These are phyloP conservation scores for Epinephelus coioides DNA, from an alignment of 2,797 vertebrate genomes.

Conservation along the genomic window DNA sequence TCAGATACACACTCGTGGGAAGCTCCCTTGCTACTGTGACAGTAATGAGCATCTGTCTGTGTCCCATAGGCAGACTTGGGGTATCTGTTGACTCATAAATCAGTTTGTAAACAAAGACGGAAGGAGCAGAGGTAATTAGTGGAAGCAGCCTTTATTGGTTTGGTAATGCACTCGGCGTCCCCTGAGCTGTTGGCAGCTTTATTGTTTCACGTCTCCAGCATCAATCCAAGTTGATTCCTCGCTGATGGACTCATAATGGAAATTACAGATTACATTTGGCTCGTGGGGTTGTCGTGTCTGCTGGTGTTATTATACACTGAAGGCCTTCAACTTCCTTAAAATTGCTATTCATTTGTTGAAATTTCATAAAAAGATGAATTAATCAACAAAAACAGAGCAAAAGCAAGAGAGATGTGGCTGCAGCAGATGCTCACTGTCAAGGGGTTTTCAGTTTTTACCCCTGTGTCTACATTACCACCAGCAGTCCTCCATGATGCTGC, in stretches of 20 bases:
- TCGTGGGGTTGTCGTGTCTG: conserved; percentile 26
- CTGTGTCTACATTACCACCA: not conserved
- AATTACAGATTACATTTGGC: conserved; percentile 31
- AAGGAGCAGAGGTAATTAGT: conserved; percentile 56
- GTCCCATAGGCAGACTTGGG: conserved; percentile 18
- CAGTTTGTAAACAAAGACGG: conserved; percentile 55
- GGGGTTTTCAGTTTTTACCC: not conserved
- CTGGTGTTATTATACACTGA: conserved; percentile 10
- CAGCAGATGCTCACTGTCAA: not conserved
- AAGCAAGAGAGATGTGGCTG: not conserved
- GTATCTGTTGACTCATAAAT: conserved; percentile 59
- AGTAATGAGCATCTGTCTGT: conserved; percentile 8
- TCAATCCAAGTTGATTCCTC: conserved; percentile 41
- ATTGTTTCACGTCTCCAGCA: conserved; percentile 48
- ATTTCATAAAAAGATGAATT: conserved; percentile 19
- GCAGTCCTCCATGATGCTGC: not conserved
- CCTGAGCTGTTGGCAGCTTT: conserved; percentile 37
- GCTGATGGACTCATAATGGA: conserved; percentile 44
- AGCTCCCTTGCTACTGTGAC: conserved; percentile 4
- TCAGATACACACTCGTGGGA: not conserved
- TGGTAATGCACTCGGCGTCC: conserved; percentile 43
- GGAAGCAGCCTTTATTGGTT: conserved; percentile 58
- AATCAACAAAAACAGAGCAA: conserved; percentile 9
- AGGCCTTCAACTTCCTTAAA: not conserved
- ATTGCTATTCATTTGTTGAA: conserved; percentile 41